Conservation (phyloP, 2,113 vertebrate genomes). For the Hyperopisus bebe region DNA sequence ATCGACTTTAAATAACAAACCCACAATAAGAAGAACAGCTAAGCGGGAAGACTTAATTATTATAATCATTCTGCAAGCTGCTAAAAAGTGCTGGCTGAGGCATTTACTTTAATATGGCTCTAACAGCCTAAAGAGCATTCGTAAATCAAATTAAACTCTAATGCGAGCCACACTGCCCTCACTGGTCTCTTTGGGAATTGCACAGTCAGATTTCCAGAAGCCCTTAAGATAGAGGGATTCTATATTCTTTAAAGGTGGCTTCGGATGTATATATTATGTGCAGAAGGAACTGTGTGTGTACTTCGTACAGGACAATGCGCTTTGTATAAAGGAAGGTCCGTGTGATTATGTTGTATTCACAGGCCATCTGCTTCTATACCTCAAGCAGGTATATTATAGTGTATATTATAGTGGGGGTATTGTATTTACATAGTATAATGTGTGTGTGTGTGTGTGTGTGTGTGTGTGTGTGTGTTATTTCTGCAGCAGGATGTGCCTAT, state of each 20-base stretch:
- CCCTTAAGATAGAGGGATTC: not conserved
- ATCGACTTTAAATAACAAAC: not conserved
- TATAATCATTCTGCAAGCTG: not conserved
- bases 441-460: not conserved
- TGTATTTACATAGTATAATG: not conserved
- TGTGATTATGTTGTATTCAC: not conserved
- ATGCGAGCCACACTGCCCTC: not conserved
- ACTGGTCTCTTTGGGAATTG: not conserved
- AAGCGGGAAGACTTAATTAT: conserved; percentile 1
- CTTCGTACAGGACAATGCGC: not conserved
- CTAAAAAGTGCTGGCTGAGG: conserved; percentile 1
- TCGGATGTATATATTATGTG: not conserved
- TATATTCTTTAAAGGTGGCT: not conserved
- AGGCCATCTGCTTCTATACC: not conserved
- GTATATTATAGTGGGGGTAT: not conserved
- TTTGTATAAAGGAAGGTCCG: not conserved
- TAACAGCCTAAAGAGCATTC: conserved; percentile 3
- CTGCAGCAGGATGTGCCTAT: not conserved
- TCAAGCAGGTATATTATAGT: not conserved
- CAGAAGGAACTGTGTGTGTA: not conserved
- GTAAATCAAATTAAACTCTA: not conserved
- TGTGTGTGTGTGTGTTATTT: not conserved
- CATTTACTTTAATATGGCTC: not conserved
- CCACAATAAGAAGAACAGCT: not conserved
- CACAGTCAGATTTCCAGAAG: not conserved